Percentiles rank a stretch among this genome's conserved stretches.
phyloP scores from a whole-genome alignment of 2,888 invertebrate genomes.

The Drosophila mulleri region DNA sequence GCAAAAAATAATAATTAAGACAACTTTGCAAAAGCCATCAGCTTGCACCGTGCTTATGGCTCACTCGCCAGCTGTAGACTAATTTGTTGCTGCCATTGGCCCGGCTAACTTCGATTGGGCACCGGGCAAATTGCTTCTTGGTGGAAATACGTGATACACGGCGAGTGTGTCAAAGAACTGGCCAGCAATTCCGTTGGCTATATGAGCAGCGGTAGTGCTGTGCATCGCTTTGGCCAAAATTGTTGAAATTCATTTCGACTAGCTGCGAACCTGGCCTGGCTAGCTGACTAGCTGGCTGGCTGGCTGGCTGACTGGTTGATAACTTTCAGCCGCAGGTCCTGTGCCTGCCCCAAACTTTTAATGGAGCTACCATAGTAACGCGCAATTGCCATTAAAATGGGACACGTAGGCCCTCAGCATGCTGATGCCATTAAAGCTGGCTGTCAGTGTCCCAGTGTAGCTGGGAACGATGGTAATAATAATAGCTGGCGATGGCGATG shows the following conservation, averaged over 20 bases:
- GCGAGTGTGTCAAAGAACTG: constrained; percentile 6
- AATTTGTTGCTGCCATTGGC: background rate
- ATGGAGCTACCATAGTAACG: constrained; percentile 52
- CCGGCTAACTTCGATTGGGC: constrained; percentile 24
- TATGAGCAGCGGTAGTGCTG: background rate
- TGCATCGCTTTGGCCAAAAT: constrained; percentile 50
- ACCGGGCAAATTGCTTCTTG: constrained; percentile 43
- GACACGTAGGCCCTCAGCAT: constrained; percentile 50
- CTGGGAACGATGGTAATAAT: constrained; percentile 1
- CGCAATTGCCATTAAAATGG: constrained; percentile 39
- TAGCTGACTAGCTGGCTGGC: background rate
- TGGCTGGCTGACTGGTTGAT: constrained; percentile 2
- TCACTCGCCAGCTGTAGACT: constrained; percentile 10
- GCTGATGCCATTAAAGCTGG: constrained; percentile 40
- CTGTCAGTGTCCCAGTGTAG: background rate
- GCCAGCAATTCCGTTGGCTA: constrained; percentile 3
- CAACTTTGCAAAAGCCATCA: constrained; percentile 42
- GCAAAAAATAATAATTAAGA: constrained; percentile 39
- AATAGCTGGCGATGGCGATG: constrained; percentile 4
- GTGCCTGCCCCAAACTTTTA: constrained; percentile 54
- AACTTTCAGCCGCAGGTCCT: constrained; percentile 22
- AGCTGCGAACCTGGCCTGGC: too few species aligned
- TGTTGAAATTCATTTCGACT: constrained; percentile 46
- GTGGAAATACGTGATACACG: constrained; percentile 21
- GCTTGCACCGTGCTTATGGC: constrained; percentile 1